These are phyloP conservation scores for Drosophila melanogaster DNA, from an alignment of 1,140 invertebrate genomes.

Conservation along the genomic window DNA sequence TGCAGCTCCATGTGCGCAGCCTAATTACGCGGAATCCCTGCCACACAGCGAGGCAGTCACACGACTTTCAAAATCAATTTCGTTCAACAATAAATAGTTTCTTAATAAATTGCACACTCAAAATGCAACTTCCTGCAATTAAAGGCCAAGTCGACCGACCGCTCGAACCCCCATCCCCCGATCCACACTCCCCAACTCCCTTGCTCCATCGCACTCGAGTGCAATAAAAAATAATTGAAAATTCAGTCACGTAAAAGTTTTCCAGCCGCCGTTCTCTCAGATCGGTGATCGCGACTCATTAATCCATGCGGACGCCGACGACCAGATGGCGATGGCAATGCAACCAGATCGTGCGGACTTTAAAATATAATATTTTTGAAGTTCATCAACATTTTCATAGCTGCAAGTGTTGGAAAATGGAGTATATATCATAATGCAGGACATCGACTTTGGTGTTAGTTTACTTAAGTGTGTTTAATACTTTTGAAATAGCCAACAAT, in stretches of 20 bases:
- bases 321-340: conserved; percentile 19
- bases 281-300: conserved; percentile 75
- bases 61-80: conserved; percentile 80
- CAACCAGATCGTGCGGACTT: not conserved
- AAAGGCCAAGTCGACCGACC: conserved; percentile 45
- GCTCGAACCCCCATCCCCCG: not conserved
- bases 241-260: conserved; percentile 79
- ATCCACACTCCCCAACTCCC: not conserved
- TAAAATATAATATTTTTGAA: not conserved
- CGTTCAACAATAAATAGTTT: conserved; percentile 73
- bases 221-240: conserved; percentile 81
- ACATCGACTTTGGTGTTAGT: too few species aligned
- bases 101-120: conserved; percentile 78
- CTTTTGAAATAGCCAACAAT: too few species aligned
- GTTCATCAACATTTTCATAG: not conserved
- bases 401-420: too few species aligned
- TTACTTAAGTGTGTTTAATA: too few species aligned
- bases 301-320: conserved; percentile 51
- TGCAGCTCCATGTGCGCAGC: not conserved
- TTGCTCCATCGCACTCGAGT: conserved; percentile 29
- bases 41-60: conserved; percentile 68
- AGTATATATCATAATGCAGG: too few species aligned
- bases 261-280: conserved; percentile 60
- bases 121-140: conserved; percentile 79
- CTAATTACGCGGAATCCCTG: conserved; percentile 56